Base-by-base conservation (phyloP, 2,797 vertebrate genomes). In the Hylomyscus alleni region DNA sequence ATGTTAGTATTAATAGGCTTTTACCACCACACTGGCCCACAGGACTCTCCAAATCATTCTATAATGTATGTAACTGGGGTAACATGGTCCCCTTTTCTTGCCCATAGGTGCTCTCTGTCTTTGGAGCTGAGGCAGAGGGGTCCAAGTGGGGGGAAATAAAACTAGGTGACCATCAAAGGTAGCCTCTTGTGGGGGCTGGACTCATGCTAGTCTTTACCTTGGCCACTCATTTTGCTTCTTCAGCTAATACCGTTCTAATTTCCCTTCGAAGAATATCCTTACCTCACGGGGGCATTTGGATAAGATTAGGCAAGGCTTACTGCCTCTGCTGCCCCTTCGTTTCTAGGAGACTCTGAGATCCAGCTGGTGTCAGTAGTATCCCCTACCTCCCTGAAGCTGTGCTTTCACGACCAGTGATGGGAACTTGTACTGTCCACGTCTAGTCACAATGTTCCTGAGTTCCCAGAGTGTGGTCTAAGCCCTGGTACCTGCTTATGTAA, bases 21-120 rank as follows among this genome's bases (percentile, higher is more conserved):
- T 3, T 7, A 58, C 29, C 3, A 58, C 24, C 54, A 44, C 17
- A 75, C 26, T 40, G 29, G 29, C 9, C n/a, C 69, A 73, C 29
- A 40, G 88, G 86, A 8, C 97, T 98, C 97, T 90, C 97, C 89
- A 90, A 92, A 89, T 81, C 69, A 90, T 50, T 91, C 58, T 89
- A 90, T 84, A 94, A 96, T 72, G 20, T 15, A 6, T 83, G 62
- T 87, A 98, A 92, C 93, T 67, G 81, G 97, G 89, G 94, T 89
- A 93, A 97, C 81, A 72, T 93, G 97, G 88, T 97, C 96, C 77
- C 31, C 34, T 50, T 22, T 81, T 22, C 40, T 82, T 47, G 77
- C 13, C 37, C 44, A 29, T 17, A 44, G 44, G 24, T 17, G 17
- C 19, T n/a, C 29, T 85, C 15, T 47, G 22, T 90, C 17, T 47